Evolutionary conservation across 2,797 vertebrate genomes (phyloP).

Genomic region (Streptopelia turtur): DNA sequence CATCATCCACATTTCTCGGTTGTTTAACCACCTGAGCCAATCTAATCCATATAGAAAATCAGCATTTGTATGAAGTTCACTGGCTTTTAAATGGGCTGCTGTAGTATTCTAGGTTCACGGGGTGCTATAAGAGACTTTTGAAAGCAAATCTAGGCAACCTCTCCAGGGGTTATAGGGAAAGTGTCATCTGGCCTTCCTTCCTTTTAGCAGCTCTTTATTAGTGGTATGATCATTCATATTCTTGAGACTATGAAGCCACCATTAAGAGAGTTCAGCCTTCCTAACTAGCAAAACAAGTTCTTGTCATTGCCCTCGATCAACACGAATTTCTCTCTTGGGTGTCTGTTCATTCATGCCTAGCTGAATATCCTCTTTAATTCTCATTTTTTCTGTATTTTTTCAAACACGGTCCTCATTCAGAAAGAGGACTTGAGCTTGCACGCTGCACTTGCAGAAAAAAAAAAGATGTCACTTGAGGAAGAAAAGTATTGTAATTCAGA

Average conservation of each 20-base stretch:
- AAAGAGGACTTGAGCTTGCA: not conserved
- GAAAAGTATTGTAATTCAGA: not conserved
- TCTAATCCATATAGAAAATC: not conserved
- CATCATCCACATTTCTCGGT: not conserved
- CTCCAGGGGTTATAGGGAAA: not conserved
- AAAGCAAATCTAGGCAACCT: conserved; percentile 26
- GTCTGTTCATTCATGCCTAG: not conserved
- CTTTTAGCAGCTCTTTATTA: conserved; percentile 21
- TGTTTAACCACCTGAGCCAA: not conserved
- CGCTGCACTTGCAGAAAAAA: not conserved
- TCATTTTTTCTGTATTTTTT: not conserved
- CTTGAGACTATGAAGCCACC: not conserved
- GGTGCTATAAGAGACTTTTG: conserved; percentile 23
- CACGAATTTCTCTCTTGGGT: not conserved
- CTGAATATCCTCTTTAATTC: not conserved
- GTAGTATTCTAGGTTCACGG: conserved; percentile 1
- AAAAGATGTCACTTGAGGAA: not conserved
- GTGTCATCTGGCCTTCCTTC: conserved; percentile 21
- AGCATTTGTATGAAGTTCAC: not conserved
- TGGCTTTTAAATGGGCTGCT: not conserved
- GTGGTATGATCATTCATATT: conserved; percentile 25
- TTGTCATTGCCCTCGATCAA: conserved; percentile 16
- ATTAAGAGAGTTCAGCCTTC: conserved; percentile 13
- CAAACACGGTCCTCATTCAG: not conserved
- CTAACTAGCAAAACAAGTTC: conserved; percentile 27